Conservation (phyloP, 2,797 vertebrate species). For the Craterocephalus amniculus region DNA sequence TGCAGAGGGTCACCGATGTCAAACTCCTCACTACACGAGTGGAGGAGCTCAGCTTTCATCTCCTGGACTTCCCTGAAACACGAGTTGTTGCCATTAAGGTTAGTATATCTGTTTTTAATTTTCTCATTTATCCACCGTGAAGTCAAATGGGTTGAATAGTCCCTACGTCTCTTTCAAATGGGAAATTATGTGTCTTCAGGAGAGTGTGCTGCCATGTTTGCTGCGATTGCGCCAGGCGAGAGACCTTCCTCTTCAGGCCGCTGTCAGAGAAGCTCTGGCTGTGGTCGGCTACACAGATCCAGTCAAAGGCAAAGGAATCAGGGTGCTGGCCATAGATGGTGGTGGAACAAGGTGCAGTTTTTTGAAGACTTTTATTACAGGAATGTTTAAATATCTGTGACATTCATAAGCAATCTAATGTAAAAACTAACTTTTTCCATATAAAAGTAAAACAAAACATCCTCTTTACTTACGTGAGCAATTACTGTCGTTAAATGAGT, state of each 20-base stretch:
- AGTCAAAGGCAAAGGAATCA: constrained; percentile 92
- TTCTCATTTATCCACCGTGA: neutral
- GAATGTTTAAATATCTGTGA: neutral
- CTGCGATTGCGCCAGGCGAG: constrained; percentile 88
- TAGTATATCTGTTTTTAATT: constrained; percentile 12
- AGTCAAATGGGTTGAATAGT: rapidly evolving
- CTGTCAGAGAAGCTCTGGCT: constrained; percentile 92
- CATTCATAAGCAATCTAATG: neutral
- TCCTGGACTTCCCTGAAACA: constrained; percentile 95
- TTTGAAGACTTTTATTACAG: neutral
- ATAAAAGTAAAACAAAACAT: neutral
- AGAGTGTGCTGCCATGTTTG: constrained; percentile 88
- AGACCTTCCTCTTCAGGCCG: constrained; percentile 89
- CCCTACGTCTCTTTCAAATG: neutral
- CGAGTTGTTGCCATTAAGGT: constrained; percentile 94
- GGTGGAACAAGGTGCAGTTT: constrained; percentile 91
- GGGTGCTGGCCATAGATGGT: constrained; percentile 93
- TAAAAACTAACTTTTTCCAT: neutral
- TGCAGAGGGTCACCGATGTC: constrained; percentile 87
- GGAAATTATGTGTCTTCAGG: constrained; percentile 72
- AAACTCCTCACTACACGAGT: constrained; percentile 90
- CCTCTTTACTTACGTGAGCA: neutral
- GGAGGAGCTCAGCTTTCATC: constrained; percentile 92
- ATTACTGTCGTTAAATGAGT: neutral
- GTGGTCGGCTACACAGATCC: constrained; percentile 92